phyloP scores from a whole-genome alignment of 1,140 invertebrate genomes.

The Kradibia gibbosae region DNA sequence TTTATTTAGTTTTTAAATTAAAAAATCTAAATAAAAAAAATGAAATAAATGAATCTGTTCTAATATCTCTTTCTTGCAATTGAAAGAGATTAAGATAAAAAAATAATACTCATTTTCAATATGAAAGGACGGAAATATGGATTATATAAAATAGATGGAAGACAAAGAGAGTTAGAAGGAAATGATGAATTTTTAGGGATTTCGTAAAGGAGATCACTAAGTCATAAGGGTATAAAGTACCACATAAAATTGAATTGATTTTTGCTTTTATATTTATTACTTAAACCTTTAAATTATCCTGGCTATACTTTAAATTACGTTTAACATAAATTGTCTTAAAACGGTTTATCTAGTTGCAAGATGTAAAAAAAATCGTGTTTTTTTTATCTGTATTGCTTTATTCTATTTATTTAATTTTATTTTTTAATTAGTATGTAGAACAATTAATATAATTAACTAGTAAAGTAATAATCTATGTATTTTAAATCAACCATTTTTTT shows the following conservation, averaged over 20 bases:
- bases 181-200: slow-evolving; percentile 28
- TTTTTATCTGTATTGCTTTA: too few species aligned
- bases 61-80: too few species aligned
- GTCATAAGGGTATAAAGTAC: background rate
- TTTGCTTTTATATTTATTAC: slow-evolving; percentile 38
- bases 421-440: too few species aligned
- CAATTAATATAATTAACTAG: too few species aligned
- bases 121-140: background rate
- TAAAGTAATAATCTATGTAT: too few species aligned
- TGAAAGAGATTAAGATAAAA: too few species aligned
- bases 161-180: background rate
- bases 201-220: background rate
- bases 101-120: background rate
- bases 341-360: background rate
- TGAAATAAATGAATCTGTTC: too few species aligned
- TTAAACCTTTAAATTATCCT: slow-evolving; percentile 26
- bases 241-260: slow-evolving; percentile 41
- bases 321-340: slow-evolving; percentile 37
- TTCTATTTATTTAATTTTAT: too few species aligned
- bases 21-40: too few species aligned
- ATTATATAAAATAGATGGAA: background rate
- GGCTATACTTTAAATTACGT: slow-evolving; percentile 5
- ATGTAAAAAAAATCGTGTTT: slow-evolving; percentile 34
- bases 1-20: too few species aligned
- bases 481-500: too few species aligned